A percentile compares a stretch with the other conserved stretches of the same genome.
These are phyloP conservation scores for Rhimphoctona megacephalus DNA, from an alignment of 2,888 invertebrate genomes.

Conservation along the genomic window DNA sequence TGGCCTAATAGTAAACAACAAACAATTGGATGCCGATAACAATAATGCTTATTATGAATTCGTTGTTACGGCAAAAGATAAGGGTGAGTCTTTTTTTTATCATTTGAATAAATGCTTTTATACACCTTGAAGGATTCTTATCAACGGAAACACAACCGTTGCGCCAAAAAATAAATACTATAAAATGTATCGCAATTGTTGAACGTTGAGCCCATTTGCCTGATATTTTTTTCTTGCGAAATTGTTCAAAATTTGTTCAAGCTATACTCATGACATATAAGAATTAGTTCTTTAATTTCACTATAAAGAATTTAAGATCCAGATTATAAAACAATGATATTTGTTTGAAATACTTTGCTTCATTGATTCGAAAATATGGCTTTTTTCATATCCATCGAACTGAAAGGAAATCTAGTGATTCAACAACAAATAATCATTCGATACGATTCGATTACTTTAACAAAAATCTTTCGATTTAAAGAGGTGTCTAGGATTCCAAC, in stretches of 20 bases:
- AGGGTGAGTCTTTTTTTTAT: conserved; percentile 86
- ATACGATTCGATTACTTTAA: too few relatives aligned
- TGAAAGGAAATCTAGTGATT: too few relatives aligned
- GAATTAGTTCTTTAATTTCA: too few relatives aligned
- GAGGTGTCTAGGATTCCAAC: too few relatives aligned
- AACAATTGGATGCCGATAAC: conserved; percentile 97
- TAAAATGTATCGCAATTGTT: neutral
- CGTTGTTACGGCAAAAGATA: conserved; percentile 96
- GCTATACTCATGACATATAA: neutral
- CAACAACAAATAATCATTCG: too few relatives aligned
- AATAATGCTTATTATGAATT: conserved; percentile 99
- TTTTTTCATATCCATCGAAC: too few relatives aligned
- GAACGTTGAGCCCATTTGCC: neutral
- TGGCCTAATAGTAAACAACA: conserved; percentile 96
- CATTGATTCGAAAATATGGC: too few relatives aligned
- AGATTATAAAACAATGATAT: too few relatives aligned
- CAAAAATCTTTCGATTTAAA: too few relatives aligned
- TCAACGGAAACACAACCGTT: neutral
- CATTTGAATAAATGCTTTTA: neutral
- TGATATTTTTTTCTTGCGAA: neutral
- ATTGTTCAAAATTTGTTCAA: neutral
- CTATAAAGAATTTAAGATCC: too few relatives aligned
- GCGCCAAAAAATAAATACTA: neutral
- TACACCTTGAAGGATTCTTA: neutral
- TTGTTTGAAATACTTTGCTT: too few relatives aligned